These are phyloP conservation scores for Gortyna flavago DNA, from an alignment of 2,888 invertebrate genomes.

Conservation along the genomic window DNA sequence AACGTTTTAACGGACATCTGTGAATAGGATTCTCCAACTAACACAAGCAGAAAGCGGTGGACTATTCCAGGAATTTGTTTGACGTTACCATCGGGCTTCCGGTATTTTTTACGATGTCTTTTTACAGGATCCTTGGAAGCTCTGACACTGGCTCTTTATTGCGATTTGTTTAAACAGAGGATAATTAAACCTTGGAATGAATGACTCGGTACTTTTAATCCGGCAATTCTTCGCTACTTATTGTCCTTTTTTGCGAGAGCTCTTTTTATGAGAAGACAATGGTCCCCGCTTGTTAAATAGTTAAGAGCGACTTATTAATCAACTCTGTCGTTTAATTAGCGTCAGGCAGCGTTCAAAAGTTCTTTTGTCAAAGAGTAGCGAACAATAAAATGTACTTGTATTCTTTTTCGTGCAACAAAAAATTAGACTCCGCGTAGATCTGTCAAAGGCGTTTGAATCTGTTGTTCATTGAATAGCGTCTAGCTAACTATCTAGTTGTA, in stretches of 20 bases:
- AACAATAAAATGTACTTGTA: slow-evolving; percentile 69
- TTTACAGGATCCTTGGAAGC: slow-evolving; percentile 75
- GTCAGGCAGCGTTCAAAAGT: slow-evolving; percentile 74
- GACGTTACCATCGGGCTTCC: slow-evolving; percentile 77
- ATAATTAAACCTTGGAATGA: slow-evolving; percentile 87
- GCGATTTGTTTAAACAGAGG: slow-evolving; percentile 88
- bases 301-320: slow-evolving; percentile 85
- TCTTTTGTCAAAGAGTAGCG: slow-evolving; percentile 73
- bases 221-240: slow-evolving; percentile 77
- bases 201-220: slow-evolving; percentile 85
- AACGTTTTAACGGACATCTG: slow-evolving; percentile 55
- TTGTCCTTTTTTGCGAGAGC: slow-evolving; percentile 76
- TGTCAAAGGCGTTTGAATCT: slow-evolving; percentile 41
- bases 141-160: slow-evolving; percentile 80
- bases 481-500: background rate
- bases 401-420: slow-evolving; percentile 49
- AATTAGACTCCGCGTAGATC: slow-evolving; percentile 36
- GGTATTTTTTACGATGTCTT: slow-evolving; percentile 77
- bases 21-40: slow-evolving; percentile 70
- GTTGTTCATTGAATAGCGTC: slow-evolving; percentile 8
- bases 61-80: slow-evolving; percentile 81
- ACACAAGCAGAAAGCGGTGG: slow-evolving; percentile 75
- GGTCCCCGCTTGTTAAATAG: slow-evolving; percentile 84
- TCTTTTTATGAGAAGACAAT: slow-evolving; percentile 84
- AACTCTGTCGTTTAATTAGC: slow-evolving; percentile 84